Base-by-base conservation (phyloP, 2,113 vertebrate genomes). In the Stigmatopora argus region DNA sequence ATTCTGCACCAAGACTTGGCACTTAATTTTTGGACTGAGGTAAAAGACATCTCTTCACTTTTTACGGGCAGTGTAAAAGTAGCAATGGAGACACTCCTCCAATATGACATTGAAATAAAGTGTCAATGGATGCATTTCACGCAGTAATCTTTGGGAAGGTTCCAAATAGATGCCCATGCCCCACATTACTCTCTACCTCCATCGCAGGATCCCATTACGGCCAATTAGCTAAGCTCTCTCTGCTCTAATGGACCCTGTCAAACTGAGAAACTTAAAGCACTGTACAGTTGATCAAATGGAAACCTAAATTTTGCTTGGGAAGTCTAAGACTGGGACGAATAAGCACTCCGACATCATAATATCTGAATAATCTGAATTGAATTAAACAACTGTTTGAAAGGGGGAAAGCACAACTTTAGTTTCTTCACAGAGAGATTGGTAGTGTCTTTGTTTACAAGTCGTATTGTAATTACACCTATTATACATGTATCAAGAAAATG, bases 121-220 rank as follows among this genome's bases (percentile, higher is more conserved):
- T 79, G 67, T 82, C 83, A 79, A 86, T 86, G 69, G 83, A 78
- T 45, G 71, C 65, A 75, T 83, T 82, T 67, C 75, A 63, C 83
- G 74, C 69, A 84, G 75, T 69, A 68, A 65, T 77, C 73, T 76
- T 78, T 69, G 62, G 72, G 82, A 62, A 72, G 73, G 72, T 67
- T 70, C 85, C 81, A 78, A 78, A 84, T 67, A 72, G 58, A 41
- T 67, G 72, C 66, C 63, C 23, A 47, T 71, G 72, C 59, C 65
- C 71, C 66, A 73, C 65, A 59, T 65, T 59, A 17, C 57, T 41
- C 11, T 38, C 67, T 21, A 51, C 65, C 51, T 59, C 62, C 56
- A 61, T 48, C 63, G 55, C 53, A 78, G 73, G 70, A 83, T 80
- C 66, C 82, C 72, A 82, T 89, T 86, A 83, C 65, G 72, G 70